These are phyloP conservation scores for Lates calcarifer DNA, from an alignment of 2,113 vertebrate species.

Conservation along the genomic window DNA sequence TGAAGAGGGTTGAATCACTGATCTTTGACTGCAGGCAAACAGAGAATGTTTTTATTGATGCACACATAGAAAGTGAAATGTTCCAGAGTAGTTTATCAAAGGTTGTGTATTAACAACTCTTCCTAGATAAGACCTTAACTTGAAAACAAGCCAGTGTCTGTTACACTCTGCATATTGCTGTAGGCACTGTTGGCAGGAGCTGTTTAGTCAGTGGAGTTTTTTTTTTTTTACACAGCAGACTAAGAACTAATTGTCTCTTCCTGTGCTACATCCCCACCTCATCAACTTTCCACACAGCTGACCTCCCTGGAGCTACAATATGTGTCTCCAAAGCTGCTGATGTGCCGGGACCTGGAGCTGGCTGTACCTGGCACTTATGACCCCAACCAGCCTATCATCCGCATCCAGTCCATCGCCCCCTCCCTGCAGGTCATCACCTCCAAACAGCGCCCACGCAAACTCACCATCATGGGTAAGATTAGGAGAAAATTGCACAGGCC, in stretches of 20 bases:
- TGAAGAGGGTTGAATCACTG: conserved; percentile 13
- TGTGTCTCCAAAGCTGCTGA: conserved; percentile 97
- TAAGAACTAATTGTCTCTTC: conserved; percentile 49
- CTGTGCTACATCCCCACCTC: conserved; percentile 25
- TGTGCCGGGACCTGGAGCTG: conserved; percentile 96
- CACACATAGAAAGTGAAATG: conserved; percentile 24
- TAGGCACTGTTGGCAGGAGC: conserved; percentile 29
- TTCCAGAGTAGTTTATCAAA: conserved; percentile 25
- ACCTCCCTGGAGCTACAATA: conserved; percentile 98
- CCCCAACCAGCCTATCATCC: conserved; percentile 97
- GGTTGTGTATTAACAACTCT: conserved; percentile 26
- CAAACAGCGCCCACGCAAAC: conserved; percentile 96
- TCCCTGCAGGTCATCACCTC: conserved; percentile 99
- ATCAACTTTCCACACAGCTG: conserved; percentile 83
- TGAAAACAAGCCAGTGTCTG: conserved; percentile 21
- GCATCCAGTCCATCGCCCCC: conserved; percentile 96
- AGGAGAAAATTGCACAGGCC: conserved; percentile 31
- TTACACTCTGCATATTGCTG: conserved; percentile 38
- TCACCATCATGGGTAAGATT: conserved; percentile 97
- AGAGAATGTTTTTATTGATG: conserved; percentile 12
- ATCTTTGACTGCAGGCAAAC: conserved; percentile 30
- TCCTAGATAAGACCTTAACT: conserved; percentile 11
- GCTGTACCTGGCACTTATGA: conserved; percentile 97
- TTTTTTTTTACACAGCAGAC: neutral
- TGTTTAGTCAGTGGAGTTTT: conserved; percentile 15